Base-by-base conservation (phyloP, 1,140 invertebrate genomes). In the Galleria mellonella region DNA sequence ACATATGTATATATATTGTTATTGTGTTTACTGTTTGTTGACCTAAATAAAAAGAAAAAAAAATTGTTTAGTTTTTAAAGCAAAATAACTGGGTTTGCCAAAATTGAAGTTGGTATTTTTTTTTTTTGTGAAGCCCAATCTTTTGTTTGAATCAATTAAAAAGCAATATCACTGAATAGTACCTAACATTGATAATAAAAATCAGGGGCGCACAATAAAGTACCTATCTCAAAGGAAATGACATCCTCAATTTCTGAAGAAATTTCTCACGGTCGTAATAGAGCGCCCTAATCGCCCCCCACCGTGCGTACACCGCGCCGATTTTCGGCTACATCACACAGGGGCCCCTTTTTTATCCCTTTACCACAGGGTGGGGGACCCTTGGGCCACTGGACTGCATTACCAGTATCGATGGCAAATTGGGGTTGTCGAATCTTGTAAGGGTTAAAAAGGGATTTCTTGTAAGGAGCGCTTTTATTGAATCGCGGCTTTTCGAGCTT, bases 361-460 rank as follows among this genome's bases (percentile, higher is more conserved):
- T 68, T 62, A 66, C 60, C 58, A 63, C 57, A 17, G 62, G 62
- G 62, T 23, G 60, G 53, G n/a, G 35, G 59, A 41, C 61, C 62
- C 39, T 43, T 53, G 44, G 58, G 43, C 62, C 55, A 46, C 43
- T 44, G 72, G 72, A 72, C 71, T 59, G 60, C 62, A 70, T 71
- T 68, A 65, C 62, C 68, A 57, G 72, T 79, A 76, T 83, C 75
- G 70, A 83, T 79, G 60, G 60, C 73, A 72, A 79, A 78, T 77
- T 74, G 69, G 74, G 73, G 74, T 62, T 64, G 62, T 44, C 13
- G 35, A 36, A 28, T 43, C 32, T 43, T 51, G 49, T 47, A 53
- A 61, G 49, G 52, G 51, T 63, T 56, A 40, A 45, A 47, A 50
- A 37, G 35, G 35, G 14, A 37, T 37, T 37, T 17, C 35, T 37